Evolutionary conservation across 2,888 invertebrate genomes (phyloP).

Genomic region (Diloba caeruleocephala): DNA sequence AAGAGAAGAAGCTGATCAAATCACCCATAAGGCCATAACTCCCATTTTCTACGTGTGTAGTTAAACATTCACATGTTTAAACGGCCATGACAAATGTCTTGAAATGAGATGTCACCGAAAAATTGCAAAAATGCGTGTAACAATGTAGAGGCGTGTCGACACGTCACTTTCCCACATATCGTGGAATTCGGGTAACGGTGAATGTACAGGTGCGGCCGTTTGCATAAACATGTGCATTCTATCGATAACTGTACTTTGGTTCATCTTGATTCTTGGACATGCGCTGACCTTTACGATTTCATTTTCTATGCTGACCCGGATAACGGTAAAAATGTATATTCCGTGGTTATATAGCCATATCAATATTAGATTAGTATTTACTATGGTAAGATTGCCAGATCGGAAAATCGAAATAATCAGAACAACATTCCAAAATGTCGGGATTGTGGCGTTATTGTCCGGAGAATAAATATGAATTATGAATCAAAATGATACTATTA

Average conservation of each 20-base stretch:
- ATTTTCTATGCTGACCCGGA: conserved; percentile 20
- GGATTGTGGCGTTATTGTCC: no score
- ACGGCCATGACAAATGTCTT: neutral
- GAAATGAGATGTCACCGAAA: conserved; percentile 13
- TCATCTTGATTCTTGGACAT: conserved; percentile 33
- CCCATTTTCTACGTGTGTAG: neutral
- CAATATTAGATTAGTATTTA: no score
- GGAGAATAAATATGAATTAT: no score
- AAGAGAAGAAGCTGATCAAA: no score
- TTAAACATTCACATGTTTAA: neutral
- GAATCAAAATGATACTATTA: no score
- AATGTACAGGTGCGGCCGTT: conserved; percentile 49
- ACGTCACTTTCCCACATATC: conserved; percentile 47
- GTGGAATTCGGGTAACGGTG: conserved; percentile 55
- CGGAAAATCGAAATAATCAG: no score
- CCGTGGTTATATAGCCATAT: neutral
- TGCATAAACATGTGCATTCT: conserved; percentile 54
- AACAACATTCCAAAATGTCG: no score
- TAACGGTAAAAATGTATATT: conserved; percentile 1
- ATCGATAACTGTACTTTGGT: conserved; percentile 48
- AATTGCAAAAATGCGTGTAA: conserved; percentile 33
- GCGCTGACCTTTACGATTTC: conserved; percentile 39
- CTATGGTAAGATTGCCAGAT: no score
- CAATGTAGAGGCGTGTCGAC: conserved; percentile 24
- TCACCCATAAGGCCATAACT: no score